Evolutionary conservation across 2,113 vertebrate genomes (phyloP).

Genomic region (Bombycilla garrulus): DNA sequence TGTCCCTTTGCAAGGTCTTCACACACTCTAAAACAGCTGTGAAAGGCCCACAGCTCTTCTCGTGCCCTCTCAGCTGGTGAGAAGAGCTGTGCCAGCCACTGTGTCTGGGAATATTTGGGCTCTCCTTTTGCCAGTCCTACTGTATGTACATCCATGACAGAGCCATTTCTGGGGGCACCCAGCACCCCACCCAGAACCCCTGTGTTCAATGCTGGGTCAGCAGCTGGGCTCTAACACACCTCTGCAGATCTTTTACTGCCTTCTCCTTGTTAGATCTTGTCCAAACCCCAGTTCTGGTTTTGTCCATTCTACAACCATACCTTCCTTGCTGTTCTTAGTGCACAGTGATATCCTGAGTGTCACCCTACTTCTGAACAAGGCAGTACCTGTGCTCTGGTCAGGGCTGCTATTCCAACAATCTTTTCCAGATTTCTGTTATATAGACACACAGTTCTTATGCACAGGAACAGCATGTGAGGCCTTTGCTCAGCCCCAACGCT

Average conservation of each 20-base stretch:
- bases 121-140: neutral
- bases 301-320: neutral
- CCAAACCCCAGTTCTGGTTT: neutral
- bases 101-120: neutral
- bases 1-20: neutral
- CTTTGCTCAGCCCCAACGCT: neutral
- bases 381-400: neutral
- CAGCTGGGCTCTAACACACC: neutral
- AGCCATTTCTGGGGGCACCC: neutral
- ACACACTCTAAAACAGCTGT: neutral
- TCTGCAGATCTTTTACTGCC: neutral
- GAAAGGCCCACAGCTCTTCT: neutral
- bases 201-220: neutral
- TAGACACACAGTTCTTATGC: neutral
- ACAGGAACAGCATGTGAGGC: constrained; percentile 29
- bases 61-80: neutral
- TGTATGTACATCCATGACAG: fast-evolving
- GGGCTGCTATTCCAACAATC: neutral
- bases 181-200: neutral
- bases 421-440: neutral
- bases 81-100: neutral
- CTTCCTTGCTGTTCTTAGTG: neutral
- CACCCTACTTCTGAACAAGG: neutral
- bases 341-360: neutral
- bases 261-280: neutral